Conservation (phyloP, 2,113 vertebrate genomes). For the Solea senegalensis region DNA sequence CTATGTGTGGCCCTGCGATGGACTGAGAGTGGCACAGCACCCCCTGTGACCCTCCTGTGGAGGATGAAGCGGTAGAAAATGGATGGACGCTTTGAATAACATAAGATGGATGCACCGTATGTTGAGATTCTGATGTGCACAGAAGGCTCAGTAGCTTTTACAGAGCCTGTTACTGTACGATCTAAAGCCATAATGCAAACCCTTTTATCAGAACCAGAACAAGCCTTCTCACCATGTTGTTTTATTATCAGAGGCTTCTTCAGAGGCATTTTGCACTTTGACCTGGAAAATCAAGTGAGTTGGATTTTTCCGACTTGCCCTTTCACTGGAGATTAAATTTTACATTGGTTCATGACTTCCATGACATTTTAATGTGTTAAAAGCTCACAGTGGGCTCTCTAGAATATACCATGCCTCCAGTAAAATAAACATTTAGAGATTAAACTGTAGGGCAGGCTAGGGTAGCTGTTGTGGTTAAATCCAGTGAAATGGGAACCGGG, state of each 20-base stretch:
- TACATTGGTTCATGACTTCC: constrained; percentile 3
- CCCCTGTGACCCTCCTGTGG: too few relatives aligned
- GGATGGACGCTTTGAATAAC: too few relatives aligned
- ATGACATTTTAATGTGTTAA: neutral
- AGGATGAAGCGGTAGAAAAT: too few relatives aligned
- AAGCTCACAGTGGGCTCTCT: neutral
- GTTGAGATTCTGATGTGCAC: neutral
- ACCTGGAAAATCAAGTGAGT: constrained; percentile 2
- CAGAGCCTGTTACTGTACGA: too few relatives aligned
- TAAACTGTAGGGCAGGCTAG: neutral
- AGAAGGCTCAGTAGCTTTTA: too few relatives aligned
- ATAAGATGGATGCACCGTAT: neutral
- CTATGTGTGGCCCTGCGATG: too few relatives aligned
- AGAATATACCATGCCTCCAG: neutral
- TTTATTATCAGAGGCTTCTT: constrained; percentile 28
- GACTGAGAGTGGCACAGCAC: too few relatives aligned
- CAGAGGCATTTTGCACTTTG: constrained; percentile 1
- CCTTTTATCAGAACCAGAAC: neutral
- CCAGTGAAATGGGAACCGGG: constrained; percentile 14
- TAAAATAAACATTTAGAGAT: constrained; percentile 12
- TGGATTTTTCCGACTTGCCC: neutral
- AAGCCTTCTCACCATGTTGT: constrained; percentile 2
- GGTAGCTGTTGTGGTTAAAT: constrained; percentile 14
- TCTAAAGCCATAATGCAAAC: too few relatives aligned
- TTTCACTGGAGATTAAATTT: neutral